These are phyloP conservation scores for Chrysogorgia sp. DNA, from an alignment of 92 coral and sea anemone genomes.

Conservation along the genomic window DNA sequence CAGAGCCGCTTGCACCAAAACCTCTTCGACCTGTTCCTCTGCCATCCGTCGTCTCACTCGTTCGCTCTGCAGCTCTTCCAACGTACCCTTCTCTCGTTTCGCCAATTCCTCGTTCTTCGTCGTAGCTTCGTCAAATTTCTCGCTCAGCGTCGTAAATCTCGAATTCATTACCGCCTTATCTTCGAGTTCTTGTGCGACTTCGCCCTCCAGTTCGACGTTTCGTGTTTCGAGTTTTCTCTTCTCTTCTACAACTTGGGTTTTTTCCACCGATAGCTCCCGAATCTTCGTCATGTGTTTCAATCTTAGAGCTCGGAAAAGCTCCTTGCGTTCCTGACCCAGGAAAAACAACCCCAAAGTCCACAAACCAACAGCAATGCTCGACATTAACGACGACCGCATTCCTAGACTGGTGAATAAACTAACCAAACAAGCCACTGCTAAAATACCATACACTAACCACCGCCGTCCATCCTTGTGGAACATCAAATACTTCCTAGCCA, in stretches of 20 bases:
- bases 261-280: slow-evolving; percentile 69
- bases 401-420: neutral
- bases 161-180: too few relatives aligned
- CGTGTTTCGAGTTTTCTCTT: slow-evolving; percentile 66
- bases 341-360: slow-evolving; percentile 30
- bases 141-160: slow-evolving; percentile 59
- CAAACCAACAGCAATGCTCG: slow-evolving; percentile 17
- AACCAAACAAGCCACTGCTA: neutral
- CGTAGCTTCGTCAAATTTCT: slow-evolving; percentile 62
- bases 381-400: neutral
- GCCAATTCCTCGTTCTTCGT: slow-evolving; percentile 43
- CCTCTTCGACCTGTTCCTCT: slow-evolving; percentile 37
- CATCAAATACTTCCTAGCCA: neutral
- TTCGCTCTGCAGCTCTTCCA: slow-evolving; percentile 48
- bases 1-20: slow-evolving; percentile 7
- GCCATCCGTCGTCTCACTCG: slow-evolving; percentile 29
- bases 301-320: slow-evolving; percentile 73
- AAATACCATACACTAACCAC: neutral
- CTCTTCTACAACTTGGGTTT: slow-evolving; percentile 61
- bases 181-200: too few relatives aligned
- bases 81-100: slow-evolving; percentile 31
- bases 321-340: slow-evolving; percentile 58
- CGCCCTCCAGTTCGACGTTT: slow-evolving; percentile 68
- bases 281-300: slow-evolving; percentile 67
- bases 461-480: slow-evolving; percentile 7